Evolutionary conservation across 2,113 vertebrate species (phyloP), one percentile per base, ranked within the genome.

Genomic region (Daubentonia madagascariensis): DNA sequence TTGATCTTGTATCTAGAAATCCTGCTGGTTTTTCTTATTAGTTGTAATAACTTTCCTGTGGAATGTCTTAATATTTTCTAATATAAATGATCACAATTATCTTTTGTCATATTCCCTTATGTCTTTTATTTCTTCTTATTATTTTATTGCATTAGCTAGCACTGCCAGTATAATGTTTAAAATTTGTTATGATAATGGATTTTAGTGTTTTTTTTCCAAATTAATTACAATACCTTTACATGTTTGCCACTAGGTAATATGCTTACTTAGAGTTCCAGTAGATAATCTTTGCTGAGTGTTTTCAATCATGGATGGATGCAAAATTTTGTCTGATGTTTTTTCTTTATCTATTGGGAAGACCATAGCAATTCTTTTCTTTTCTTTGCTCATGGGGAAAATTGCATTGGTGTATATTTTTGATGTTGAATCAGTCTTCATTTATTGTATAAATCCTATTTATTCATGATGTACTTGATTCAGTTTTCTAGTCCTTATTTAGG

Each of bases 1-100:
- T 59, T 91, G 65, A 43, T 89, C 59, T 93, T 68, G 9, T 85
- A 48, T 95, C 25, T 65, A 76, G 90, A 92, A 95, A 79, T 65
- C 73, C 75, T 85, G n/a, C 92, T 95, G 89, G 63, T 25, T 73
- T 75, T 95, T 70, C 68, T 92, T 94, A 96, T 89, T 88, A 37
- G 52, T 85, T 91, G 63, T 88, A 59, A 75, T 89, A 76, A 93
- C 84, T 84, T 97, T 93, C 13, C 59, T 43, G 20, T 79, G 37
- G 50, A 86, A 59, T n/a, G 23, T 63, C 54, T 63, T 89, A 37
- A 11, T 78, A n/a, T 85, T 81, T 95, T 76, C 30, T 59, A 68
- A 73, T 30, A 16, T 57, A 85, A 68, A 43, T 59, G 1, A 54
- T 43, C 45, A 28, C 54, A 85, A 63, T 80, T 73, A 83, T 30